These are phyloP conservation scores for Dryadula phaetusa DNA, from an alignment of 2,888 invertebrate species.

Conservation along the genomic window DNA sequence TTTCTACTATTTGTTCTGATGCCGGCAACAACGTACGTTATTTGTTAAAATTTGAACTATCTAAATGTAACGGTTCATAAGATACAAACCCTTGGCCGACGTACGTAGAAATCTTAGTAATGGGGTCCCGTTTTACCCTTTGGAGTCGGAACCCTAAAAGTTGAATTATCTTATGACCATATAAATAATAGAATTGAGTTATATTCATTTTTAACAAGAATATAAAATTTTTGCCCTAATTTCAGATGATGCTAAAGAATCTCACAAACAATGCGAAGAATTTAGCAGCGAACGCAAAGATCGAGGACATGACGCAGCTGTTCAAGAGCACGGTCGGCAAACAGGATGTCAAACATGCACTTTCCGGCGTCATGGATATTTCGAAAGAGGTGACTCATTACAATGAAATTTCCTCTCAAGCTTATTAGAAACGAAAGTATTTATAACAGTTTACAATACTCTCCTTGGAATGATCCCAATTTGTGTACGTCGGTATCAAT, in stretches of 20 bases:
- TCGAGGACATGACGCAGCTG: conserved; percentile 98
- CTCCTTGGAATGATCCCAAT: conserved; percentile 19
- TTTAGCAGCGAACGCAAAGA: conserved; percentile 98
- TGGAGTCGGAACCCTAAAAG: no score
- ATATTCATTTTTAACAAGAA: no score
- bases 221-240: not conserved
- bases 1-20: no score
- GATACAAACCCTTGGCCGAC: no score
- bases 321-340: conserved; percentile 97
- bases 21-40: no score
- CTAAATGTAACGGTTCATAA: no score
- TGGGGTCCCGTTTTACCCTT: no score
- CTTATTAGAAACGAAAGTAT: conserved; percentile 13
- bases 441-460: not conserved
- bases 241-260: conserved; percentile 96
- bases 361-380: conserved; percentile 97
- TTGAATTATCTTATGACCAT: no score
- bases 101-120: no score
- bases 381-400: conserved; percentile 84
- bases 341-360: conserved; percentile 95
- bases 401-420: conserved; percentile 19
- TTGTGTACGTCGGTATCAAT: conserved; percentile 6
- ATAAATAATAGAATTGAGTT: no score
- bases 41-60: no score
- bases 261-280: conserved; percentile 96